Percentiles rank a stretch among this genome's conserved stretches.
These are phyloP conservation scores for Rotaria sp. DNA, from an alignment of 2,888 invertebrate species.

Conservation along the genomic window DNA sequence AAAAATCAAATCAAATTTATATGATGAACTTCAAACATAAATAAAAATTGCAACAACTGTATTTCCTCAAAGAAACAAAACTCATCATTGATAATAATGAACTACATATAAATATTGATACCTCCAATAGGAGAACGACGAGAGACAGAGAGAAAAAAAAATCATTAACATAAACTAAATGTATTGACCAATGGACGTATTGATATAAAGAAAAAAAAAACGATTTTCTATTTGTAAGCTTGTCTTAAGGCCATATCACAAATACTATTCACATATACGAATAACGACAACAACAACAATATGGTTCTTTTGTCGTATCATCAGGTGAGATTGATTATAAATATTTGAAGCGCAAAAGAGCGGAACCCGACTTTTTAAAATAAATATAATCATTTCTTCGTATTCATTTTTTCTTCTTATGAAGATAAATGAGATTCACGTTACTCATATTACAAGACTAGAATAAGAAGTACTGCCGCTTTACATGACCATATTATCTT, in stretches of 20 bases:
- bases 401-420: background rate
- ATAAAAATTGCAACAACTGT: background rate
- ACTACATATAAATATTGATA: background rate
- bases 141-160: background rate
- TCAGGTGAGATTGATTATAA: background rate
- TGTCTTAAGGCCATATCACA: conserved; percentile 17
- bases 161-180: background rate
- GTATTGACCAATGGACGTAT: conserved; percentile 12
- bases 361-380: background rate
- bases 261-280: background rate
- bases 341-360: background rate
- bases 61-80: background rate
- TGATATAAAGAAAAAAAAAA: background rate
- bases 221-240: background rate
- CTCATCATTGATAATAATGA: background rate
- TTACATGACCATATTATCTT: background rate
- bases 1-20: background rate
- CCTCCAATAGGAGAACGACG: background rate
- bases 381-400: background rate
- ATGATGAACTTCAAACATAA: background rate
- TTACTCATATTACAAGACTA: background rate
- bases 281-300: background rate
- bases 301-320: background rate
- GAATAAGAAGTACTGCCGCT: background rate
- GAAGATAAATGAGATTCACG: conserved; percentile 1